A percentile compares a stretch with the other conserved stretches of the same genome.
Conservation (phyloP, 2,797 vertebrate species). For the Chiroxiphia lanceolata region DNA sequence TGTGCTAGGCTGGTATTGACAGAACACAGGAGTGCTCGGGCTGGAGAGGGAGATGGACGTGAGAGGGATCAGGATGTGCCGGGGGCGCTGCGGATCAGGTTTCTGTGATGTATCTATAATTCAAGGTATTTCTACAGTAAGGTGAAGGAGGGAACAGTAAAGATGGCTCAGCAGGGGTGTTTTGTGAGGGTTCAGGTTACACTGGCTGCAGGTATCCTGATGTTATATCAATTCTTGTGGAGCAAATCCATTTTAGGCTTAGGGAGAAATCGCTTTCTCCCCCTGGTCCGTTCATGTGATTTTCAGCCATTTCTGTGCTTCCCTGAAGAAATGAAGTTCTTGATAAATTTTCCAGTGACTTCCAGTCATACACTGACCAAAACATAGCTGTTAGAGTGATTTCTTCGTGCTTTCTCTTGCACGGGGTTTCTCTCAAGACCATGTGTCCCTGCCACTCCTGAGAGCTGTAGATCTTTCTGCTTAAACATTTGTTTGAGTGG, state of each 20-base stretch:
- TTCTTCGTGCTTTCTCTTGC: not conserved
- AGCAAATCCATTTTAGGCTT: not conserved
- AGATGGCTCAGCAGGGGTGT: not conserved
- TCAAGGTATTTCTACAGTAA: conserved; percentile 68
- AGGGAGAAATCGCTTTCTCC: not conserved
- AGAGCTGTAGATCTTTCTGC: not conserved
- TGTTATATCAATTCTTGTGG: accelerated
- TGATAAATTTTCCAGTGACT: not conserved
- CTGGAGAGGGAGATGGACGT: conserved; percentile 15
- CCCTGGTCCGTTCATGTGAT: not conserved
- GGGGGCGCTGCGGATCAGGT: conserved; percentile 54
- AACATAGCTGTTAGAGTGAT: not conserved
- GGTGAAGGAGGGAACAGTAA: conserved; percentile 5
- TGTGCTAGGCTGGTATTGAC: conserved; percentile 10
- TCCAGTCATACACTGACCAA: not conserved
- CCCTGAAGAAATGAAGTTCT: not conserved
- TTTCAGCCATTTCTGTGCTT: not conserved
- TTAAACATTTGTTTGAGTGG: not conserved
- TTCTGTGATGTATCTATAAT: conserved; percentile 77
- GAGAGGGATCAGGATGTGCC: conserved; percentile 33
- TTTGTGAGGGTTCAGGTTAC: not conserved
- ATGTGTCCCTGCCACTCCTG: not conserved
- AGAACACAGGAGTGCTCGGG: not conserved
- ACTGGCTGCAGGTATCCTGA: not conserved
- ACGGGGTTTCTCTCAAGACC: not conserved